phyloP scores from a whole-genome alignment of 2,113 vertebrate genomes.

The Ornithorhynchus anatinus region DNA sequence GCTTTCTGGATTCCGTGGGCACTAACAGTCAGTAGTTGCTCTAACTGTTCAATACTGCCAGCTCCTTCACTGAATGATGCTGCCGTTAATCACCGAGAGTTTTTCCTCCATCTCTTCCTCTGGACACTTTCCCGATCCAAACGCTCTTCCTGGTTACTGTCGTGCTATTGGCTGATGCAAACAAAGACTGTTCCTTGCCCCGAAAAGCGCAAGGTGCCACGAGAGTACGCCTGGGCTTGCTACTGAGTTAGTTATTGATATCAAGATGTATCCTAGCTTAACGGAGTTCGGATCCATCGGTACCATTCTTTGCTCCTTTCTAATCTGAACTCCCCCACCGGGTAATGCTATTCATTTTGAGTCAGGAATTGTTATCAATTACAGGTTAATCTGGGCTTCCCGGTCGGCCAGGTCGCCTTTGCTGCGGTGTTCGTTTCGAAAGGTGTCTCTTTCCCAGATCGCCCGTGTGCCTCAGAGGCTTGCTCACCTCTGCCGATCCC shows the following conservation, averaged over 20 bases:
- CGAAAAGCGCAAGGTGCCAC: too few species aligned
- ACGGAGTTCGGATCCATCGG: neutral
- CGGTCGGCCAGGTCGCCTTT: conserved; percentile 14
- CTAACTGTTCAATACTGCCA: neutral
- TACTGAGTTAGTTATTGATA: neutral
- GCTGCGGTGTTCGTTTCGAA: conserved; percentile 5
- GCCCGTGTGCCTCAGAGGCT: neutral
- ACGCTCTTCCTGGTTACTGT: neutral
- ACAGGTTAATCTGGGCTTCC: conserved; percentile 48
- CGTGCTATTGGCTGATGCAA: neutral
- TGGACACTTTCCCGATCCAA: neutral
- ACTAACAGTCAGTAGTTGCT: neutral
- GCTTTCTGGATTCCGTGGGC: neutral
- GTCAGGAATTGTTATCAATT: conserved; percentile 34
- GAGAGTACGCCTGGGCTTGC: neutral
- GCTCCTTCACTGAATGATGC: neutral
- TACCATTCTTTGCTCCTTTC: conserved; percentile 17
- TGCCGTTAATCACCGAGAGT: neutral
- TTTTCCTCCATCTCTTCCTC: neutral
- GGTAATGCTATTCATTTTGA: conserved; percentile 25
- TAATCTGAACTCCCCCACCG: conserved; percentile 31
- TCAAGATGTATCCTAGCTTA: neutral
- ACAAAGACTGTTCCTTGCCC: neutral
- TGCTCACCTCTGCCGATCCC: neutral
- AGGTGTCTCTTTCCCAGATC: neutral